A percentile compares a stretch with the other conserved stretches of the same genome.
phyloP scores from a whole-genome alignment of 2,888 invertebrate genomes.

The Ceraclea dissimilis region DNA sequence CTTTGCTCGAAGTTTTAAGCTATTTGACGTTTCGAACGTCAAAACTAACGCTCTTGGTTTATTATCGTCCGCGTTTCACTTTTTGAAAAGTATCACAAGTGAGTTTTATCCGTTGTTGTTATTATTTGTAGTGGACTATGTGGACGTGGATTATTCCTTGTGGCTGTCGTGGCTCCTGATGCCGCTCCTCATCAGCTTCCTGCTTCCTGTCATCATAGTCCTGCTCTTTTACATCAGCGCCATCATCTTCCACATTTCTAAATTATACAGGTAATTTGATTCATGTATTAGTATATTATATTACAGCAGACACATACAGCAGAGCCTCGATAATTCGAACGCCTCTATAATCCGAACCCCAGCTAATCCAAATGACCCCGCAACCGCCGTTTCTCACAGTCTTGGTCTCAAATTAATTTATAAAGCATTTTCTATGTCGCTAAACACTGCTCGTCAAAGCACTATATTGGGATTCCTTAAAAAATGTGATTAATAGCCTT shows the following conservation, averaged over 20 bases:
- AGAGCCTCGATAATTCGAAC: too few species aligned
- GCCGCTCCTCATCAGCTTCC: constrained; percentile 77
- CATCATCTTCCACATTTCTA: constrained; percentile 79
- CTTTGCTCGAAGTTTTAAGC: background rate
- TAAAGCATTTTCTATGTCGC: too few species aligned
- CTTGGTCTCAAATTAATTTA: too few species aligned
- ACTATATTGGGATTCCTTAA: too few species aligned
- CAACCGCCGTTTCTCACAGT: too few species aligned
- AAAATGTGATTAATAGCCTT: too few species aligned
- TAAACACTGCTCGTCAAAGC: too few species aligned
- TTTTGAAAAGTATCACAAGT: background rate
- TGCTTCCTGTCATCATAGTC: constrained; percentile 73
- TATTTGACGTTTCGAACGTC: constrained; percentile 1
- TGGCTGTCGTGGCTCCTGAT: constrained; percentile 81
- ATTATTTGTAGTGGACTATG: constrained; percentile 60
- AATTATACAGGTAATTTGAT: constrained; percentile 68
- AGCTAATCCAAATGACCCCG: too few species aligned
- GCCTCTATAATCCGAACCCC: too few species aligned
- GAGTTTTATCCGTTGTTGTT: constrained; percentile 20
- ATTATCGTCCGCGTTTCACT: background rate
- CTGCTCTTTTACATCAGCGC: constrained; percentile 75
- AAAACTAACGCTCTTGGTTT: background rate
- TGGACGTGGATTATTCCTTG: constrained; percentile 74
- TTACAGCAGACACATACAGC: too few species aligned
- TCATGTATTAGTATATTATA: too few species aligned